A percentile compares a stretch with the other conserved stretches of the same genome.
Evolutionary conservation across 2,888 invertebrate species (phyloP).

Genomic region (Drosophila quinaria): DNA sequence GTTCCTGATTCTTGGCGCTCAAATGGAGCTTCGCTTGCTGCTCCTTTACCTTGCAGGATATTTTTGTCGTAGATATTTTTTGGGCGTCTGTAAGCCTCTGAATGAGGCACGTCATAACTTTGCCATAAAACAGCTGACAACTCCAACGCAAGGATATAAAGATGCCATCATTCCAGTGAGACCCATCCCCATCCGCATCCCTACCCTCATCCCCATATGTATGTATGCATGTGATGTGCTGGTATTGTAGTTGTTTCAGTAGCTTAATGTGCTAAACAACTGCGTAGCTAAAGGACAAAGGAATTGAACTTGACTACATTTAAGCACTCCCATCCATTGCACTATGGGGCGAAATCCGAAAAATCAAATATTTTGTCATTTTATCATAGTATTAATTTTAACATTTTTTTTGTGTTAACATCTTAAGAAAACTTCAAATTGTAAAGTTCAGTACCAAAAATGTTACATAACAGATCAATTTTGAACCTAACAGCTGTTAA

Average conservation of each 20-base stretch:
- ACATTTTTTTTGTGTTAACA: no score
- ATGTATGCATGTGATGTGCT: constrained; percentile 5
- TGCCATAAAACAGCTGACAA: constrained; percentile 77
- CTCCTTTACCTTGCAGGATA: constrained; percentile 52
- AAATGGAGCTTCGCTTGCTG: background rate
- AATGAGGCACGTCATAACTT: constrained; percentile 76
- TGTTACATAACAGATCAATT: no score
- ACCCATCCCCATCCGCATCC: background rate
- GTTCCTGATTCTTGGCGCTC: constrained; percentile 11
- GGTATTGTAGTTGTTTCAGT: constrained; percentile 62
- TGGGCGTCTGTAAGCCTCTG: constrained; percentile 58
- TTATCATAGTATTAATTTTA: no score
- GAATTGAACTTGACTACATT: constrained; percentile 55
- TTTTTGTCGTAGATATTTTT: constrained; percentile 40
- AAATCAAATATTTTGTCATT: no score
- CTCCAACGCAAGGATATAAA: constrained; percentile 59
- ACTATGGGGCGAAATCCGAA: no score
- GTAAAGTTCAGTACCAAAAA: no score
- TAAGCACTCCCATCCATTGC: constrained; percentile 54
- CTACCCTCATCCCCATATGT: background rate
- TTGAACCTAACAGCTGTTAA: no score
- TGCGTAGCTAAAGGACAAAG: constrained; percentile 54
- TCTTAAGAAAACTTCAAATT: no score
- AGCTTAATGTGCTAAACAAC: constrained; percentile 75
- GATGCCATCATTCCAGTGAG: constrained; percentile 52